These are phyloP conservation scores for Mirza zaza DNA, from an alignment of 2,113 vertebrate genomes.

Conservation along the genomic window DNA sequence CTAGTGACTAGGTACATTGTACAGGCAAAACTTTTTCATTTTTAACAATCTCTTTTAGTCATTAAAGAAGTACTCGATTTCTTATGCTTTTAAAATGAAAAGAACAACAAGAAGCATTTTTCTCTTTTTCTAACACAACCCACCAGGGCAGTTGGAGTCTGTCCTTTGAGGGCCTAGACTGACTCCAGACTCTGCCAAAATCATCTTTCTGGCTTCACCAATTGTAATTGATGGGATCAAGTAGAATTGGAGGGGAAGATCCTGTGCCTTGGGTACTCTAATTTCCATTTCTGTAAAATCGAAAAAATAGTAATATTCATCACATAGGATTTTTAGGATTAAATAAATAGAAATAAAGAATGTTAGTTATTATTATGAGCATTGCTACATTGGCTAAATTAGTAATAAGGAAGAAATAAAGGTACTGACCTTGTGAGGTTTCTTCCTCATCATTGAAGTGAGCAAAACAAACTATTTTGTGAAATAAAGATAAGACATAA, in stretches of 20 bases:
- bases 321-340: background rate
- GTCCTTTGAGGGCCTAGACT: background rate
- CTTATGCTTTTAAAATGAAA: background rate
- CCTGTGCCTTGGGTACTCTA: accelerated
- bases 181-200: background rate
- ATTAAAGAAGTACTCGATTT: background rate
- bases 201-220: background rate
- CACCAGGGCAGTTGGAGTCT: background rate
- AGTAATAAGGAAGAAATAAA: background rate
- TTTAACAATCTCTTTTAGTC: background rate
- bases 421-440: background rate
- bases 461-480: background rate
- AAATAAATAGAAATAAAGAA: background rate
- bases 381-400: background rate
- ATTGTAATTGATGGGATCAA: background rate
- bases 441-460: background rate
- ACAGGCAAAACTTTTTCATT: background rate
- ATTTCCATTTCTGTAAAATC: background rate
- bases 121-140: background rate
- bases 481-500: background rate
- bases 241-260: background rate
- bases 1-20: background rate
- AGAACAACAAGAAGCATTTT: background rate
- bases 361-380: background rate
- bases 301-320: background rate